Conservation (phyloP, 2,888 invertebrate genomes). For the Euphydryas editha region DNA sequence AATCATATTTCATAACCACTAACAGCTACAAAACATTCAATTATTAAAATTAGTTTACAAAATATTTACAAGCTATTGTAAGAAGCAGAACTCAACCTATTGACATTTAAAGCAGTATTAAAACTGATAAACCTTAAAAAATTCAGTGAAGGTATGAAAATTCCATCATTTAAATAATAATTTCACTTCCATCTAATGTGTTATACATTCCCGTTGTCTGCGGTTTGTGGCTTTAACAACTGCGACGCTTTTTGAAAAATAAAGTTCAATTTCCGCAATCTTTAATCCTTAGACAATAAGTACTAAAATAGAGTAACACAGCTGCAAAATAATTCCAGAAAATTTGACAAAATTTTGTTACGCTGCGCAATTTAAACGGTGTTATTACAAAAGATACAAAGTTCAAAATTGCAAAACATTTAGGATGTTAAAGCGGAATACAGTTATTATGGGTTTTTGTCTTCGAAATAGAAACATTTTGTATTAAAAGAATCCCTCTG, state of each 20-base stretch:
- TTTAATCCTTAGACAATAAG: conserved; percentile 21
- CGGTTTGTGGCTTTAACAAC: conserved; percentile 58
- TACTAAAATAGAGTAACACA: conserved; percentile 13
- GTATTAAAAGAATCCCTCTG: conserved; percentile 22
- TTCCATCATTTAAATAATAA: conserved; percentile 40
- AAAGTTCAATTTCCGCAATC: conserved; percentile 6
- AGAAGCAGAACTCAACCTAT: not conserved
- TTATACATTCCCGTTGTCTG: conserved; percentile 64
- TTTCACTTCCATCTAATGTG: conserved; percentile 56
- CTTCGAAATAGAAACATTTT: conserved; percentile 26
- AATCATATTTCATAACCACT: no score
- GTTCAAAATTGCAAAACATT: conserved; percentile 22
- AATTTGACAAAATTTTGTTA: conserved; percentile 34
- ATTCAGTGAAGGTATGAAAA: conserved; percentile 2
- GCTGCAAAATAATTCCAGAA: conserved; percentile 10
- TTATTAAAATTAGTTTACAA: no score
- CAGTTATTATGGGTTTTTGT: conserved; percentile 31
- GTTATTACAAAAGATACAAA: conserved; percentile 29
- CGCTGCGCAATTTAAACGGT: conserved; percentile 23
- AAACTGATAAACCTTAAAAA: not conserved
- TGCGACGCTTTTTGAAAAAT: conserved; percentile 24
- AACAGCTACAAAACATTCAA: no score
- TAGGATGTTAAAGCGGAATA: conserved; percentile 15
- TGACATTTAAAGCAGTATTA: not conserved
- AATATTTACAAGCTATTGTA: no score